These are phyloP conservation scores for Hypolimnas misippus DNA, from an alignment of 2,888 invertebrate genomes.

Conservation along the genomic window DNA sequence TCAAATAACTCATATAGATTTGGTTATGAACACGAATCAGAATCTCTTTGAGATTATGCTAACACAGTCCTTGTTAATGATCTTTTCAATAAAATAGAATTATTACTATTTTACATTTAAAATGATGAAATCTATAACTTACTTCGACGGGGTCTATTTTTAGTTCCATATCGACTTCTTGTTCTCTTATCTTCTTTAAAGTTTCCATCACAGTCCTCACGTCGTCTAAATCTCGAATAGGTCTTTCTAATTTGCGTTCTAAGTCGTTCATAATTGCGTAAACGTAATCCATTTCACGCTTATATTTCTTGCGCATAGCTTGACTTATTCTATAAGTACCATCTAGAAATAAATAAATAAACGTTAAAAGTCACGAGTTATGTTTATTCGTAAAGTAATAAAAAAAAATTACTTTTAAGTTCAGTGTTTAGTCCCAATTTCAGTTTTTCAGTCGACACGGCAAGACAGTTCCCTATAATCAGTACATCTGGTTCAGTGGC, in stretches of 20 bases:
- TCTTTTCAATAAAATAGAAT: too few relatives aligned
- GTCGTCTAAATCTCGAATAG: conserved; percentile 96
- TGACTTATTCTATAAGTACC: conserved; percentile 92
- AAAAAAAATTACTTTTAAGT: conserved; percentile 86
- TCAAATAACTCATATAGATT: too few relatives aligned
- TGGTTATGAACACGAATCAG: too few relatives aligned
- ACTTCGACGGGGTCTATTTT: conserved; percentile 97
- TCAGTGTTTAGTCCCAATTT: conserved; percentile 94
- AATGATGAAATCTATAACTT: conserved; percentile 16
- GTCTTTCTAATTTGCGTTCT: conserved; percentile 93
- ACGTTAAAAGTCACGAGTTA: not conserved
- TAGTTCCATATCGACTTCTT: conserved; percentile 97
- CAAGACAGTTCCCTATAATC: conserved; percentile 88
- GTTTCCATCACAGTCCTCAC: conserved; percentile 97
- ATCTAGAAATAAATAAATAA: conserved; percentile 63
- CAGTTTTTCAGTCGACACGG: conserved; percentile 91
- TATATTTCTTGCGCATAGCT: conserved; percentile 94
- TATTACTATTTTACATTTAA: not conserved
- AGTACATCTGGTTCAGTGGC: conserved; percentile 89
- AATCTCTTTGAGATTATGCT: too few relatives aligned
- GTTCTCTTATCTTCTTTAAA: conserved; percentile 95
- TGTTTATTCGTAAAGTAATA: too few relatives aligned
- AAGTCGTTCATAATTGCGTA: conserved; percentile 96
- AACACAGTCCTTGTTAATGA: too few relatives aligned
- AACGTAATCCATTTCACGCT: conserved; percentile 96